Base-by-base conservation (phyloP, 2,888 invertebrate genomes). In the Spialia ferax region DNA sequence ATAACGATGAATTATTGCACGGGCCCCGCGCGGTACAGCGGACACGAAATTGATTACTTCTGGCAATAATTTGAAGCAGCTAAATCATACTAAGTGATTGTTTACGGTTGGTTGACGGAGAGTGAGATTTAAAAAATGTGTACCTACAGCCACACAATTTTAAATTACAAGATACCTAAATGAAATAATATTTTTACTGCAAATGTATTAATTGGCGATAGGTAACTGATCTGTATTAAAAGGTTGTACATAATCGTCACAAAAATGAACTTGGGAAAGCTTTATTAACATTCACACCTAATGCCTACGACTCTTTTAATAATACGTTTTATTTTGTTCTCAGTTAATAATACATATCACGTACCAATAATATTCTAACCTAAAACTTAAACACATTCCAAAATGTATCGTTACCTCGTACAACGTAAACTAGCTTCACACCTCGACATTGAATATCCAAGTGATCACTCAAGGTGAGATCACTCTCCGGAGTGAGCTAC, bases 1-100 rank as follows among this genome's bases (percentile, higher is more conserved):
- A 72, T 68, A 72, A 71, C 68, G 50, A 61, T 71, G 57, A 70
- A 54, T 35, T 68, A 68, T 63, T 42, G 65, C 42, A 42, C 20
- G 52, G 52, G 11, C 48, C 50, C 15, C 13, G 50, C 42, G 42
- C 42, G 45, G 20, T 20, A 38, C 45, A 45, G 57, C 35, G 35
- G 23, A 50, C 26, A 59, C 50, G 2, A n/a, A 50, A 52, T 60
- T 66, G 59, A 66, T 52, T 66, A 60, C 35, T 35, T 38, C 23
- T 20, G n/a, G 11, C 20, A 22, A 55, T 63, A 26, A 63, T 55
- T 50, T 32, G 10, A 50, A n/a, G 13, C 48, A 20, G 61, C 50
- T 11, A 20, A 57, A 57, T 54, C 26, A 22, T 23, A 23, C 50
- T 50, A 50, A 20, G 18, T 20, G n/a, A 50, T 50, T 50, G 10